A percentile compares a stretch with the other conserved stretches of the same genome.
Conservation (phyloP, 2,888 invertebrate species). For the Pseudococcus longispinus region DNA sequence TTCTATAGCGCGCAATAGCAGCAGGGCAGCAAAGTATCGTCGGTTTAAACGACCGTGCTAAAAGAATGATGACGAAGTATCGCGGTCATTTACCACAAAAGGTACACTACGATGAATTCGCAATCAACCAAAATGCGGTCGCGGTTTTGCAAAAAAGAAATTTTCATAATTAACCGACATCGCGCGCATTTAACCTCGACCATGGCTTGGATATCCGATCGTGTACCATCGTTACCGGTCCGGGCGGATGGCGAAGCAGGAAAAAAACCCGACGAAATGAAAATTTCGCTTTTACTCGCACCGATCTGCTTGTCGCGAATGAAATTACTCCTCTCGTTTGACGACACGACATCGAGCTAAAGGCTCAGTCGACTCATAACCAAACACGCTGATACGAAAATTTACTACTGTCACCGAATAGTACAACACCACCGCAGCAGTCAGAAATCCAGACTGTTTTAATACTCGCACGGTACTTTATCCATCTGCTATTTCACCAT, state of each 20-base stretch:
- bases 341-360: not conserved
- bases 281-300: not conserved
- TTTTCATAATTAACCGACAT: conserved; percentile 12
- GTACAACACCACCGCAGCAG: not conserved
- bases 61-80: conserved; percentile 14
- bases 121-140: conserved; percentile 31
- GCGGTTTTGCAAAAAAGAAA: not conserved
- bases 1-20: not conserved
- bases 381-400: not conserved
- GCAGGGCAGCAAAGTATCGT: not conserved
- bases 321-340: not conserved
- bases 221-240: not conserved
- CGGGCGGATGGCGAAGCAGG: not conserved
- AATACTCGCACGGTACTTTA: too few species aligned
- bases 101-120: conserved; percentile 11
- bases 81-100: conserved; percentile 22
- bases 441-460: not conserved
- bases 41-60: conserved; percentile 23
- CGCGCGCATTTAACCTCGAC: not conserved
- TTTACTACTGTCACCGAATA: not conserved
- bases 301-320: not conserved
- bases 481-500: too few species aligned
- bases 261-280: not conserved
- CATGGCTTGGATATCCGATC: not conserved
- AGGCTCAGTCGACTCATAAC: not conserved